Percentiles rank a stretch among this genome's conserved stretches.
These are phyloP conservation scores for Crepidodera aurea DNA, from an alignment of 2,888 invertebrate genomes.

Conservation along the genomic window DNA sequence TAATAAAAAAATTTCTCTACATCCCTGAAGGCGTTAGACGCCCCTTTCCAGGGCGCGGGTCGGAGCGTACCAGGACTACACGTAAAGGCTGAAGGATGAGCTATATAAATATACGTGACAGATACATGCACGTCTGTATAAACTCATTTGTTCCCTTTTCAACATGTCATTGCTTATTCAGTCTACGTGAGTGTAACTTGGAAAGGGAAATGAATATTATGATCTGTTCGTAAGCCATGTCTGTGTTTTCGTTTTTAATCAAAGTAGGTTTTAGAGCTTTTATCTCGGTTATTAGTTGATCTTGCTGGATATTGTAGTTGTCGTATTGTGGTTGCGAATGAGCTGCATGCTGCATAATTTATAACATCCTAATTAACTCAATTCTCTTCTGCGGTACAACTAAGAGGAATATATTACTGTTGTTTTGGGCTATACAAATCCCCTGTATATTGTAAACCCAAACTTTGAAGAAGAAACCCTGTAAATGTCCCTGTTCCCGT, in stretches of 20 bases:
- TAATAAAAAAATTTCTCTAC: neutral
- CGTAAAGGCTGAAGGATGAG: slow-evolving; percentile 28
- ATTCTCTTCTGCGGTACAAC: too few relatives aligned
- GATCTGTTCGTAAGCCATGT: slow-evolving; percentile 1
- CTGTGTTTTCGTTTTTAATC: slow-evolving; percentile 19
- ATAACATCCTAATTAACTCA: too few relatives aligned
- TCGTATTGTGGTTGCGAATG: too few relatives aligned
- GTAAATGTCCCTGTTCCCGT: too few relatives aligned
- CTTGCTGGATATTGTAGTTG: too few relatives aligned
- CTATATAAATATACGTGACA: slow-evolving; percentile 33
- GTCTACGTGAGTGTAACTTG: slow-evolving; percentile 24
- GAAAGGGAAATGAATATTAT: slow-evolving; percentile 32
- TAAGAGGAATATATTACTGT: too few relatives aligned
- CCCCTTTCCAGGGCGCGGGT: neutral
- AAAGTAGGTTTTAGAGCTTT: too few relatives aligned
- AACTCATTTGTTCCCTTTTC: slow-evolving; percentile 37
- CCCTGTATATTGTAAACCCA: too few relatives aligned
- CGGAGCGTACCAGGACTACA: neutral
- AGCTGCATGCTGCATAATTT: too few relatives aligned
- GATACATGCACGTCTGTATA: slow-evolving; percentile 34
- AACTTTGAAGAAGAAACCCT: too few relatives aligned
- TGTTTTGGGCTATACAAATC: too few relatives aligned
- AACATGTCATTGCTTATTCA: slow-evolving; percentile 33
- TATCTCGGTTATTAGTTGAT: too few relatives aligned
- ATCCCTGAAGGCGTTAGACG: neutral